Base-by-base conservation (phyloP, 30 jellyfish, hydroid and myxozoan species). In the Aurelia aurita complex sp. Pacific region DNA sequence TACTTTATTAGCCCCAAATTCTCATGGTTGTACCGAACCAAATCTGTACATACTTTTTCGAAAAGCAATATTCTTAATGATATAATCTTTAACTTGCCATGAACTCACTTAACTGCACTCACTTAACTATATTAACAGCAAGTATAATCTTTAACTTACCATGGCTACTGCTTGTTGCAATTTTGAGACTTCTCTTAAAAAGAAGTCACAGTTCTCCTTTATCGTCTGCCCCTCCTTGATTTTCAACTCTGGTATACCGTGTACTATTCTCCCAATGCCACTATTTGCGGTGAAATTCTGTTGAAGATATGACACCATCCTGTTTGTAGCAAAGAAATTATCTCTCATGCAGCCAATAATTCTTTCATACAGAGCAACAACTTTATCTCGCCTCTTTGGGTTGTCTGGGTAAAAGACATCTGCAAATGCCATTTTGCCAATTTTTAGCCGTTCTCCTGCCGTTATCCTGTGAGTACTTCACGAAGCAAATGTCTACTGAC, bases 361-460 rank as follows among this genome's bases (percentile, higher is more conserved):
- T 46, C 52, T 62, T 71, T 71, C 65, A 32, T 71, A 71, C 54
- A 19, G 51, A 4, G 65, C 33, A n/a, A 35, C 81, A 35, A 71
- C 81, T 71, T 46, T 71, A 29, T 46, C 66, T 38, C 81, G 64
- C 18, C 81, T 16, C 52, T 71, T 29, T 1, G 81, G 81, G 38
- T 71, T 71, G 81, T 29, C 81, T 35, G 81, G 81, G 67, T 71
- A 71, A 50, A 71, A 71, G 7, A 71, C 52, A 38, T 71, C 81
- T 71, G 46, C 52, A 42, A 71, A 71, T 16, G 81, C 81, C 81
- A 71, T 71, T 50, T 71, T 7, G 15, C 57, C 57, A 7, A 46
- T 46, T 9, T 5, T 46, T 9, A 1, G 13, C 0, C 57, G 57
- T 46, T 46, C 57, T 9, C 4, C 57, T 46, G 1, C 13, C 50